A percentile compares a stretch with the other conserved stretches of the same genome.
These are phyloP conservation scores for Nymphalis polychloros DNA, from an alignment of 2,888 invertebrate genomes.

Conservation along the genomic window DNA sequence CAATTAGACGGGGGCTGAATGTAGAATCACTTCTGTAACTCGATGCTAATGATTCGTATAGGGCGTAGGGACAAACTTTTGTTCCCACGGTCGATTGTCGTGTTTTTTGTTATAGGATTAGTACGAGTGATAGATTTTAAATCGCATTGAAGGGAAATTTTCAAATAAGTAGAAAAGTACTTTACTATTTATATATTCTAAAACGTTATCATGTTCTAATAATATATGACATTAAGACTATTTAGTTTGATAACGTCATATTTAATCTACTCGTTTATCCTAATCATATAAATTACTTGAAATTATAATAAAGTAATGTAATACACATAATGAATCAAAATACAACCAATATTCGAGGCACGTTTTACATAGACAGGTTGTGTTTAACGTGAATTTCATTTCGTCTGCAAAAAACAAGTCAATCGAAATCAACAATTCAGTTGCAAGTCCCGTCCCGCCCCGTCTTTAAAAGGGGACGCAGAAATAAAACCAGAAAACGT, in stretches of 20 bases:
- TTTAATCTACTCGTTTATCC: too few relatives aligned
- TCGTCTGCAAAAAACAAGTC: constrained; percentile 38
- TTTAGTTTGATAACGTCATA: too few relatives aligned
- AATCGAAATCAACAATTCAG: constrained; percentile 49
- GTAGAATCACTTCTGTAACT: constrained; percentile 44
- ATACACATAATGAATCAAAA: neutral
- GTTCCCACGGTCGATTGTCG: constrained; percentile 57
- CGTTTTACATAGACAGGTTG: neutral
- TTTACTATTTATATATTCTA: neutral
- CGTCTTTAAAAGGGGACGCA: constrained; percentile 46
- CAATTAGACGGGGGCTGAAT: constrained; percentile 50
- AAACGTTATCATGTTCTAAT: neutral
- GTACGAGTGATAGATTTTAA: constrained; percentile 32
- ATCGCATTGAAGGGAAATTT: neutral
- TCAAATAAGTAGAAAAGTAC: too few relatives aligned
- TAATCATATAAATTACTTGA: too few relatives aligned
- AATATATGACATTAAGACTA: too few relatives aligned
- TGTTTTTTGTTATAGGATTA: constrained; percentile 17
- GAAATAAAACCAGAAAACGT: constrained; percentile 59
- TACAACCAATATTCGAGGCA: neutral
- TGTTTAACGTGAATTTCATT: neutral
- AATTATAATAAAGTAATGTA: too few relatives aligned
- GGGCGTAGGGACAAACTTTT: constrained; percentile 46
- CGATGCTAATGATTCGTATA: constrained; percentile 51
- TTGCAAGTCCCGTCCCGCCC: constrained; percentile 49